Conservation (phyloP, 2,113 vertebrate genomes). For the Cephalopholis sonnerati region DNA sequence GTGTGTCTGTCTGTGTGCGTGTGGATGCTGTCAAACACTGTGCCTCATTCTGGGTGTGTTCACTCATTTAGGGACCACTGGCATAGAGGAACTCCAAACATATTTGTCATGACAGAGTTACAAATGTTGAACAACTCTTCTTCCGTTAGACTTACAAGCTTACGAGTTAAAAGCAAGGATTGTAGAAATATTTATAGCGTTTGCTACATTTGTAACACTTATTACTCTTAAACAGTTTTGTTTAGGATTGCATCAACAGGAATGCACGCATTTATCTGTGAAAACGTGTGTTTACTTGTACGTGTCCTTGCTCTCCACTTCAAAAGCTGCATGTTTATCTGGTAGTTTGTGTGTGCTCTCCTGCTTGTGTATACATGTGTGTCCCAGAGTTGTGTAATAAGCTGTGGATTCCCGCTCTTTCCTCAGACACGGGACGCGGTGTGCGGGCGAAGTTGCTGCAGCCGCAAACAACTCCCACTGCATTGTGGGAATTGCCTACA, state of each 20-base stretch:
- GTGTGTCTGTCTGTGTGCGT: conserved; percentile 3
- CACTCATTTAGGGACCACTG: not conserved
- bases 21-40: not conserved
- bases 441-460: conserved; percentile 98
- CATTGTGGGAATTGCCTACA: conserved; percentile 98
- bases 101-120: not conserved
- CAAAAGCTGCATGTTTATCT: conserved; percentile 38
- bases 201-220: conserved; percentile 28
- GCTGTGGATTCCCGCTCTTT: conserved; percentile 56
- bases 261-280: conserved; percentile 32
- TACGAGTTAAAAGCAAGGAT: not conserved
- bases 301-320: conserved; percentile 24
- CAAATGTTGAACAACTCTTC: not conserved
- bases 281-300: conserved; percentile 29
- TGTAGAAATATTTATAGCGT: conserved; percentile 8
- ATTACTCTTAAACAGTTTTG: not conserved
- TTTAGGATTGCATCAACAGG: conserved; percentile 21
- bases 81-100: not conserved
- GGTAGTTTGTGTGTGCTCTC: conserved; percentile 22
- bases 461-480: conserved; percentile 98
- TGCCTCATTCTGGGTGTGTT: not conserved
- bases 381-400: conserved; percentile 43
- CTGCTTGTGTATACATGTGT: conserved; percentile 42
- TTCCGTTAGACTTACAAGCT: not conserved
- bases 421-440: conserved; percentile 97